phyloP scores from a whole-genome alignment of 2,888 invertebrate genomes.

The Anaspis maculata region DNA sequence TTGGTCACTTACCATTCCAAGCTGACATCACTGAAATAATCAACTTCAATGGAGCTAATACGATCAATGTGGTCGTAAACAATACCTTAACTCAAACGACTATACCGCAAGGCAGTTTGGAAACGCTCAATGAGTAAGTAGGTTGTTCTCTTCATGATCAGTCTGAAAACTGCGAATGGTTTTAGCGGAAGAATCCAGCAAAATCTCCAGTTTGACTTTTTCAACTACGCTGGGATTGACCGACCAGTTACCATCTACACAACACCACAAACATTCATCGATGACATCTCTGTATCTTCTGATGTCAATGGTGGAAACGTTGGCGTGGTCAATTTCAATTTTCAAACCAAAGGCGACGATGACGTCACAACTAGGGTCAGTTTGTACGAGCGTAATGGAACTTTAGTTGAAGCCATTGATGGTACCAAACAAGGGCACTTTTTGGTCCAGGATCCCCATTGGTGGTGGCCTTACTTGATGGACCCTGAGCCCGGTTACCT shows the following conservation, averaged over 20 bases:
- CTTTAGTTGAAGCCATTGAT: slow-evolving; percentile 37
- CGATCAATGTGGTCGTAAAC: slow-evolving; percentile 88
- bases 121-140: slow-evolving; percentile 40
- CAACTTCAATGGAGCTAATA: slow-evolving; percentile 59
- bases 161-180: slow-evolving; percentile 5
- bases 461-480: slow-evolving; percentile 95
- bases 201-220: slow-evolving; percentile 87
- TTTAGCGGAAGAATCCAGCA: slow-evolving; percentile 46
- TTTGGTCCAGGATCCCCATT: slow-evolving; percentile 58
- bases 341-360: slow-evolving; percentile 1
- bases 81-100: slow-evolving; percentile 80
- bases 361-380: slow-evolving; percentile 35
- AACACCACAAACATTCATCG: slow-evolving; percentile 71
- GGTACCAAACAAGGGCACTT: slow-evolving; percentile 49
- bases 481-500: slow-evolving; percentile 68
- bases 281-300: slow-evolving; percentile 75
- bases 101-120: slow-evolving; percentile 70
- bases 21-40: slow-evolving; percentile 67
- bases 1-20: slow-evolving; percentile 93
- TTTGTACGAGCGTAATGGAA: slow-evolving; percentile 47
- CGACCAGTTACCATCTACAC: slow-evolving; percentile 83
- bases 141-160: background rate
- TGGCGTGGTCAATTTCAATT: slow-evolving; percentile 40
- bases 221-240: slow-evolving; percentile 96
- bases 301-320: slow-evolving; percentile 50